Conservation (phyloP, 2,888 invertebrate species). For the Ceraclea dissimilis region DNA sequence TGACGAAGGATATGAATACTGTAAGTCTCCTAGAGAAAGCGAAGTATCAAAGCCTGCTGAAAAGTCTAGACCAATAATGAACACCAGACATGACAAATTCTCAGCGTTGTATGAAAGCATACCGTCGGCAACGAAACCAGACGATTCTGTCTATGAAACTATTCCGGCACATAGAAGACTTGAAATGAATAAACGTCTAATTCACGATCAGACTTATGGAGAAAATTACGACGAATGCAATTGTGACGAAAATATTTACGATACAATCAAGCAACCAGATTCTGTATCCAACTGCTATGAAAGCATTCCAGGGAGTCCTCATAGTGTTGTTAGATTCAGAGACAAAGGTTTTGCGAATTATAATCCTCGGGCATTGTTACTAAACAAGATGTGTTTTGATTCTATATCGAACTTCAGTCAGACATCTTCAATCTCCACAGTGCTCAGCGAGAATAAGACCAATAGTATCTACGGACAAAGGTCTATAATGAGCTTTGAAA, state of each 20-base stretch:
- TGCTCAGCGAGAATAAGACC: conserved; percentile 54
- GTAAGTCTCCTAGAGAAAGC: conserved; percentile 34
- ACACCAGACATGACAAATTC: background rate
- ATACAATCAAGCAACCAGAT: conserved; percentile 52
- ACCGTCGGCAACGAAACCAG: background rate
- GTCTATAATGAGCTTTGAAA: conserved; percentile 44
- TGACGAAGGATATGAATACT: conserved; percentile 47
- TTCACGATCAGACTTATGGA: conserved; percentile 3
- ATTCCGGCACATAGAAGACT: conserved; percentile 34
- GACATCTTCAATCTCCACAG: conserved; percentile 38
- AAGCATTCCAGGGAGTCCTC: conserved; percentile 47
- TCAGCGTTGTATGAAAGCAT: background rate
- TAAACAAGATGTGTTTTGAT: conserved; percentile 39
- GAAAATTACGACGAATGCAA: conserved; percentile 32
- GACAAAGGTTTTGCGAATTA: conserved; percentile 38
- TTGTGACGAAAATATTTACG: conserved; percentile 53
- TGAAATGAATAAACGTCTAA: background rate
- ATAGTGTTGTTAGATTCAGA: conserved; percentile 40
- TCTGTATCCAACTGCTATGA: conserved; percentile 54
- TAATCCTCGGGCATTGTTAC: conserved; percentile 34
- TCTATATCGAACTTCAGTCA: conserved; percentile 45
- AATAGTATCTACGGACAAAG: conserved; percentile 54
- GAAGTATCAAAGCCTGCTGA: background rate
- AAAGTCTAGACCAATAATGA: background rate
- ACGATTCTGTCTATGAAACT: conserved; percentile 41